phyloP scores from a whole-genome alignment of 2,113 vertebrate species.

The Heterocephalus glaber region DNA sequence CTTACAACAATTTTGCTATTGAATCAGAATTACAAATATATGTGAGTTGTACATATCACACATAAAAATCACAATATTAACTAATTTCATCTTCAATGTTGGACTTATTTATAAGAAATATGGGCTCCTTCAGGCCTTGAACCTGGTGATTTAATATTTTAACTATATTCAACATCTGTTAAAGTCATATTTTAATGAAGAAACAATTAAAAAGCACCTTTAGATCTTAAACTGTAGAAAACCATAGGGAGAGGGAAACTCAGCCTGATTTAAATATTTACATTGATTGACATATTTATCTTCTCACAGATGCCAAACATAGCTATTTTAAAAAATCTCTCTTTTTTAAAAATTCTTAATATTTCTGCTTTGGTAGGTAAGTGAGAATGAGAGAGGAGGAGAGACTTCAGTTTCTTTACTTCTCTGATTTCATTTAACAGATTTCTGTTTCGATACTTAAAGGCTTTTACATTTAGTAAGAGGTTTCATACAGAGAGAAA shows the following conservation, averaged over 20 bases:
- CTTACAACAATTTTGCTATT: not conserved
- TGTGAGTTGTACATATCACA: not conserved
- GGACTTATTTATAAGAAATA: not conserved
- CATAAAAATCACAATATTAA: not conserved
- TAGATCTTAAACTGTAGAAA: not conserved
- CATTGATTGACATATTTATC: not conserved
- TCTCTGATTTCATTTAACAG: not conserved
- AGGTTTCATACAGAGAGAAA: not conserved
- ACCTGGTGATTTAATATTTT: not conserved
- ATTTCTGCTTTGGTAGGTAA: slow-evolving; percentile 3
- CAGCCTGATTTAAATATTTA: not conserved
- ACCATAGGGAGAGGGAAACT: not conserved
- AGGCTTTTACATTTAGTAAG: not conserved
- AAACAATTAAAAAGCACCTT: slow-evolving; percentile 39
- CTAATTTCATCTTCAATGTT: not conserved
- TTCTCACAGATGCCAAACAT: not conserved
- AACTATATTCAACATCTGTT: not conserved
- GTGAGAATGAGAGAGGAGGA: not conserved
- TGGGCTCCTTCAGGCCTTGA: not conserved
- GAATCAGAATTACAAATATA: not conserved
- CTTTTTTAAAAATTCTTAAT: not conserved
- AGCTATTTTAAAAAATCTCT: not conserved
- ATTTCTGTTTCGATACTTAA: not conserved
- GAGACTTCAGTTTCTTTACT: not conserved
- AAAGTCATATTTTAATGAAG: slow-evolving; percentile 20